These are phyloP conservation scores for Copsychus sechellarum DNA, from an alignment of 2,113 vertebrate genomes.

Conservation along the genomic window DNA sequence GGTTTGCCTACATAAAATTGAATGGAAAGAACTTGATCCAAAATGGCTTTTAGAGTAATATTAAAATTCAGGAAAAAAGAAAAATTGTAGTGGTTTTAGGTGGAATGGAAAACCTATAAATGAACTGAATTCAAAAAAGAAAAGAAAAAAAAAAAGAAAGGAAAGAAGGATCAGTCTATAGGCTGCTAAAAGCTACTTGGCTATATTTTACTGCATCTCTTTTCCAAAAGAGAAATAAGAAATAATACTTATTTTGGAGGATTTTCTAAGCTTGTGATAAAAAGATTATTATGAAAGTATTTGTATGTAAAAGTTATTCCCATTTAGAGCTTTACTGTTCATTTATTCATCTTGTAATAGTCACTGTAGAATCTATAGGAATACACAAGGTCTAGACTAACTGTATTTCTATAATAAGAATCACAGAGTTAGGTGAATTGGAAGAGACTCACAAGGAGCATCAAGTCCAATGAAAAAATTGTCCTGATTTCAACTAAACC, in stretches of 20 bases:
- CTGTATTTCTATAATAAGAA: not conserved
- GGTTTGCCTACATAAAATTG: not conserved
- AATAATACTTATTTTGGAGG: not conserved
- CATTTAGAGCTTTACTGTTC: not conserved
- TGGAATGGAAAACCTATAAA: not conserved
- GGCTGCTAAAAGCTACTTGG: not conserved
- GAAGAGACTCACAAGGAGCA: not conserved
- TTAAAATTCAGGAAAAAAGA: not conserved
- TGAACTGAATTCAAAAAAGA: not conserved
- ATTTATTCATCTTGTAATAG: not conserved
- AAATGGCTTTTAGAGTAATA: not conserved
- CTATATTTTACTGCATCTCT: not conserved
- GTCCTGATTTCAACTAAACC: not conserved
- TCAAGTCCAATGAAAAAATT: not conserved
- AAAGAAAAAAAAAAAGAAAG: rapidly evolving
- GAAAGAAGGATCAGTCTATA: not conserved
- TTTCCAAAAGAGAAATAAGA: not conserved
- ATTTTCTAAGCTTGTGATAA: not conserved
- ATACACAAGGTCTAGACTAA: too few relatives aligned
- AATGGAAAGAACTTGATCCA: not conserved
- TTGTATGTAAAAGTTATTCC: not conserved
- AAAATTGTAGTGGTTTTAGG: not conserved
- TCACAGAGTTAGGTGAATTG: not conserved
- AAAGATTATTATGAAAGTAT: too few relatives aligned
- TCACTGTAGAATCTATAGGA: not conserved